Evolutionary conservation across 2,113 vertebrate species (phyloP).

Genomic region (Cyphomyrus plagiostoma): DNA sequence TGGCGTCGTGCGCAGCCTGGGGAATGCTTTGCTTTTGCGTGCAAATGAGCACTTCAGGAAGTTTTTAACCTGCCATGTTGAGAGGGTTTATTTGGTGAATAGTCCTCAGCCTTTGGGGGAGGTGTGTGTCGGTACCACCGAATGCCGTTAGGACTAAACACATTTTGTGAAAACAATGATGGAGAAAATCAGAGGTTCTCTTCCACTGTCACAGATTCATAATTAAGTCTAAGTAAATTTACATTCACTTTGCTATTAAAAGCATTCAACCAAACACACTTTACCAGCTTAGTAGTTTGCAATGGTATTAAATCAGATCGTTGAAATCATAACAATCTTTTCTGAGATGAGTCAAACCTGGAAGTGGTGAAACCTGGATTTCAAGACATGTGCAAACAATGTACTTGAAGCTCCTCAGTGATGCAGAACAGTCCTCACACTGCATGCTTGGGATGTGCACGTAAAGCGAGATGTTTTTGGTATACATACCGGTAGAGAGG

Average conservation of each 20-base stretch:
- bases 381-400: neutral
- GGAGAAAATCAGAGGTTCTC: neutral
- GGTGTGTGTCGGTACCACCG: neutral
- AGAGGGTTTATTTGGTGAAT: neutral
- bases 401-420: neutral
- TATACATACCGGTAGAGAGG: neutral
- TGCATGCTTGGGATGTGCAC: neutral
- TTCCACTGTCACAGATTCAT: neutral
- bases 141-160: neutral
- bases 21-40: constrained; percentile 31
- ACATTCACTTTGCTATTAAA: neutral
- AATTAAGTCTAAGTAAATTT: neutral
- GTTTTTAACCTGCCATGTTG: constrained; percentile 13
- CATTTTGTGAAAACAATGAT: neutral
- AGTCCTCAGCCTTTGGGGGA: neutral
- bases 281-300: neutral
- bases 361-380: neutral
- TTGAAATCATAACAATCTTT: neutral
- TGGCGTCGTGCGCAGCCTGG: constrained; percentile 3
- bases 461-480: neutral
- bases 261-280: neutral
- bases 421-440: neutral
- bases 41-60: constrained; percentile 41
- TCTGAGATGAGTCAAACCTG: constrained; percentile 10
- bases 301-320: neutral